phyloP scores from a whole-genome alignment of 2,113 vertebrate species.

The Maccullochella peelii region DNA sequence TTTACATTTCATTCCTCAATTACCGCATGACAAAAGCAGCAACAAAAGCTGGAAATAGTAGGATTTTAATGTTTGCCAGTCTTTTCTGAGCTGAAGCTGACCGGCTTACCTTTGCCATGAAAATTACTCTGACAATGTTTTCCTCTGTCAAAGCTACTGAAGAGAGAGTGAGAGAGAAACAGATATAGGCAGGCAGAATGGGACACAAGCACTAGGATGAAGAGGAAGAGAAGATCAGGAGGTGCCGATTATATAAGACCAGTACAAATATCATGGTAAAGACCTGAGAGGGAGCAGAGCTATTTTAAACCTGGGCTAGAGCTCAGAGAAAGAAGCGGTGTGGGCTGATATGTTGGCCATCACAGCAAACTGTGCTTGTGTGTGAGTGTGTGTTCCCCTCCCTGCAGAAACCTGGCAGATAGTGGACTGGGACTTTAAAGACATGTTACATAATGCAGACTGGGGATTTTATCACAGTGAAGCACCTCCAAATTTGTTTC shows the following conservation, averaged over 20 bases:
- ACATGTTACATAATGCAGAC: slow-evolving; percentile 55
- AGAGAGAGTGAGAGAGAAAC: neutral
- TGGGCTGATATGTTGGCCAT: slow-evolving; percentile 75
- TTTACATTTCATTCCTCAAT: neutral
- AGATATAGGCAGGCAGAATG: slow-evolving; percentile 35
- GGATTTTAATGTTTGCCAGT: slow-evolving; percentile 10
- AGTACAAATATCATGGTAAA: slow-evolving; percentile 69
- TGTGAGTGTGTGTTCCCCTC: slow-evolving; percentile 48
- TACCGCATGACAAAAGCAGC: neutral
- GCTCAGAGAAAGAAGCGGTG: slow-evolving; percentile 71
- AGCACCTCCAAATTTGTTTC: slow-evolving; percentile 30
- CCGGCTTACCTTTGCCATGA: slow-evolving; percentile 3
- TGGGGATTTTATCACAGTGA: slow-evolving; percentile 29
- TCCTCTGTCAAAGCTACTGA: slow-evolving; percentile 23
- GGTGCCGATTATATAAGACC: slow-evolving; percentile 78
- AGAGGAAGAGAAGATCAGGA: slow-evolving; percentile 73
- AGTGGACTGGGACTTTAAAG: slow-evolving; percentile 63
- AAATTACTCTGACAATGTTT: slow-evolving; percentile 15
- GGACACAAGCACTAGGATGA: slow-evolving; percentile 46
- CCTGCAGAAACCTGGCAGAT: slow-evolving; percentile 60
- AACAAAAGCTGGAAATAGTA: neutral
- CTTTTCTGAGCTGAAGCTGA: slow-evolving; percentile 20
- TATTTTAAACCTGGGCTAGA: slow-evolving; percentile 76
- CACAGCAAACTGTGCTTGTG: slow-evolving; percentile 39
- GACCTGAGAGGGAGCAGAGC: slow-evolving; percentile 60